Conservation (phyloP, 1,140 invertebrate species). For the Cydia pomonella region DNA sequence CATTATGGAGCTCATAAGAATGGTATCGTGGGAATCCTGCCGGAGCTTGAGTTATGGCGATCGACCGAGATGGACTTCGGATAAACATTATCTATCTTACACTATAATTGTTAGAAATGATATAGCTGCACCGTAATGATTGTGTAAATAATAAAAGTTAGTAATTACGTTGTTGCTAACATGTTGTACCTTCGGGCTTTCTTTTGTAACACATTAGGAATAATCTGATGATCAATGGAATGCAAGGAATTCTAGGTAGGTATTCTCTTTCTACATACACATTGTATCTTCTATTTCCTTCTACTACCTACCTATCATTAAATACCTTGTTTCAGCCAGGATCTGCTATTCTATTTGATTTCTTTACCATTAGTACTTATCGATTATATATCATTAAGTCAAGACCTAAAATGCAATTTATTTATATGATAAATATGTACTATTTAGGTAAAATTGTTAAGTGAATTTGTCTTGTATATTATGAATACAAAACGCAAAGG, state of each 20-base stretch:
- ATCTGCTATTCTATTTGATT: too few species aligned
- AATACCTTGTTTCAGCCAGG: too few species aligned
- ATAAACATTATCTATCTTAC: constrained; percentile 34
- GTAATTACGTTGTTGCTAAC: constrained; percentile 31
- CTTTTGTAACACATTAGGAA: constrained; percentile 19
- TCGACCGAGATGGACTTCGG: constrained; percentile 51
- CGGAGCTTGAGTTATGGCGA: constrained; percentile 62
- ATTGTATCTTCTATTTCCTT: too few species aligned
- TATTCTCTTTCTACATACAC: too few species aligned
- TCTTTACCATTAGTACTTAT: too few species aligned
- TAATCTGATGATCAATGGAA: constrained; percentile 5
- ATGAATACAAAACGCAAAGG: constrained; percentile 22
- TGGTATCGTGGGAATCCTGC: constrained; percentile 72
- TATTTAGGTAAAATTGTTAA: neutral
- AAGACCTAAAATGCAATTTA: neutral
- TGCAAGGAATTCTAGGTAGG: neutral
- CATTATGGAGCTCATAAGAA: constrained; percentile 70
- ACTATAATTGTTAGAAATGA: constrained; percentile 33
- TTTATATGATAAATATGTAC: neutral
- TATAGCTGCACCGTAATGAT: constrained; percentile 17
- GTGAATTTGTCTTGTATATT: neutral
- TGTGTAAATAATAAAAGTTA: constrained; percentile 32
- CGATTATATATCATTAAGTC: too few species aligned
- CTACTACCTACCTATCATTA: too few species aligned
- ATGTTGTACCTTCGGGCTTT: constrained; percentile 19